Evolutionary conservation across 2,113 vertebrate genomes (phyloP).

Genomic region (Siniperca chuatsi): DNA sequence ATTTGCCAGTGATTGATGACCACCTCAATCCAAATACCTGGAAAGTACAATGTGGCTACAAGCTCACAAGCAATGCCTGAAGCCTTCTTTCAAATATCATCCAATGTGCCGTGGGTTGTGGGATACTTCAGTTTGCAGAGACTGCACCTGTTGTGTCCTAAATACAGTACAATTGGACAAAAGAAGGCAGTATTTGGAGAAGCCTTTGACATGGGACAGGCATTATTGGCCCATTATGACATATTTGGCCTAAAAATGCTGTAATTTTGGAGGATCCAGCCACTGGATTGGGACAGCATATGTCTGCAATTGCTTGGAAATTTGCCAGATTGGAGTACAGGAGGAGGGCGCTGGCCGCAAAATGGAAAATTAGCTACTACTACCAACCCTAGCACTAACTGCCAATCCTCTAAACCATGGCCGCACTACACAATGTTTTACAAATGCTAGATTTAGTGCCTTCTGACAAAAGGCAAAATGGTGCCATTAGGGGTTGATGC

Average conservation of each 20-base stretch:
- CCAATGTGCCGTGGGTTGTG: neutral
- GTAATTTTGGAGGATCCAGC: neutral
- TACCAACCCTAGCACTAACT: neutral
- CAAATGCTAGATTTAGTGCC: neutral
- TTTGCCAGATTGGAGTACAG: neutral
- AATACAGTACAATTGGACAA: neutral
- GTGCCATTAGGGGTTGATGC: neutral
- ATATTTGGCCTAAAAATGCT: neutral
- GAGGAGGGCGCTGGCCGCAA: neutral
- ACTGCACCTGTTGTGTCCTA: neutral
- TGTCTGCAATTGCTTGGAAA: neutral
- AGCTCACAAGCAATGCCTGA: neutral
- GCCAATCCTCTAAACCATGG: neutral
- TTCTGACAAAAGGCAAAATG: neutral
- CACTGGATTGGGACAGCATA: neutral
- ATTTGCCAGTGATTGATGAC: neutral
- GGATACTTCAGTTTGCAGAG: neutral
- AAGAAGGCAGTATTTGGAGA: neutral
- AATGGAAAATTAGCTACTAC: neutral
- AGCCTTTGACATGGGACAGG: neutral
- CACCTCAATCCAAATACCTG: neutral
- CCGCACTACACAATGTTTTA: neutral
- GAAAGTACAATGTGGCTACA: conserved; percentile 6
- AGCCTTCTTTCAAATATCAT: neutral
- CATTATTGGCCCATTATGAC: neutral